A percentile compares a stretch with the other conserved stretches of the same genome.
These are phyloP conservation scores for Dasyornis broadbenti DNA, from an alignment of 2,113 vertebrate genomes.

Conservation along the genomic window DNA sequence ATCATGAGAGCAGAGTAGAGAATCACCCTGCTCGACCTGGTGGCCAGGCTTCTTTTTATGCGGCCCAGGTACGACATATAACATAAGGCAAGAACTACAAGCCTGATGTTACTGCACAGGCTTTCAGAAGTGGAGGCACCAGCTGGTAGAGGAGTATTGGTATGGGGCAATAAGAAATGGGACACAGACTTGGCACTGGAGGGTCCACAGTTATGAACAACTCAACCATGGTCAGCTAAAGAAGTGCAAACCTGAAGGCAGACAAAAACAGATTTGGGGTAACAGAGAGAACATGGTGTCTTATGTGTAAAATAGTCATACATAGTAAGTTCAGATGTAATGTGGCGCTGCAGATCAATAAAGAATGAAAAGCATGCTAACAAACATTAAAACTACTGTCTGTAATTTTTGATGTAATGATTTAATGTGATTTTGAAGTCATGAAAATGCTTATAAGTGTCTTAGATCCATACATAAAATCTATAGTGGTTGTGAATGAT, in stretches of 20 bases:
- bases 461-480: not conserved
- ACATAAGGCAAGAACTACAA: not conserved
- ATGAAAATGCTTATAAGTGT: not conserved
- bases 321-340: not conserved
- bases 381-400: not conserved
- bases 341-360: not conserved
- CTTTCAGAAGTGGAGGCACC: not conserved
- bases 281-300: not conserved
- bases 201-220: not conserved
- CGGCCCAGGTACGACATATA: not conserved
- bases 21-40: not conserved
- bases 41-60: not conserved
- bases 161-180: not conserved
- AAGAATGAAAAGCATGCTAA: not conserved
- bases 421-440: not conserved
- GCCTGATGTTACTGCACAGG: not conserved
- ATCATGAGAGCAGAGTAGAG: not conserved
- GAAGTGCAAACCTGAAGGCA: not conserved
- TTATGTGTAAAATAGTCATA: not conserved
- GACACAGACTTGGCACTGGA: not conserved
- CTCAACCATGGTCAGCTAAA: not conserved
- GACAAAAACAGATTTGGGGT: not conserved
- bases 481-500: not conserved
- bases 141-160: not conserved
- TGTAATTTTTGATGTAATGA: not conserved